Base-by-base conservation (phyloP, 2,113 vertebrate genomes). In the Dipodomys spectabilis region DNA sequence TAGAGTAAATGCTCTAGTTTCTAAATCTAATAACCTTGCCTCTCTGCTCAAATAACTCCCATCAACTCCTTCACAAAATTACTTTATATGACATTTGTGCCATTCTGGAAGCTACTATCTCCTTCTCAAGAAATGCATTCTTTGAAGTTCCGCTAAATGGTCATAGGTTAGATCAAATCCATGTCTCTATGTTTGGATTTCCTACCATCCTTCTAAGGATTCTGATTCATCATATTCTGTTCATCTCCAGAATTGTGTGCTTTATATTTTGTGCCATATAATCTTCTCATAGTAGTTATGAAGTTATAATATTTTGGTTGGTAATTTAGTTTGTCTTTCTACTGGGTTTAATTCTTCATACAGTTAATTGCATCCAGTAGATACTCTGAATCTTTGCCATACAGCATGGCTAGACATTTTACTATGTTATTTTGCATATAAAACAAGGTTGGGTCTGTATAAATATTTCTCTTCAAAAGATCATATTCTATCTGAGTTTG, bases 401-500 rank as follows among this genome's bases (percentile, higher is more conserved):
- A 11, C 35, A 60, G 7, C 74, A 27, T 85, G 7, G 3, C 49
- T 86, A 60, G 49, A 80, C 4, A 78, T 93, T 67, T 82, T 11
- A 53, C 9, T 75, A n/a, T 78, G 18, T 39, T 25, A 35, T 72
- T 95, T 27, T 81, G 3, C 11, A 30, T 68, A 4, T 15, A 77
- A 32, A 64, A 6, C 1, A 18, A 19, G 45, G 25, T 75, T 83
- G 20, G 27, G 22, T 65, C 9, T 68, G n/a, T 71, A 30, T 71
- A 68, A 35, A 39, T 81, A 30, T 68, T 91, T 94, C 11, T 82
- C 44, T 94, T 86, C 65, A 68, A 68, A 85, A 68, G 8, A 7
- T 72, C 27, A 32, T n/a, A 25, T 39, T 39, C 39, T 82, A 18
- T 6, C 25, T 27, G 7, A 18, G 13, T 57, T 9, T 19, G 30